Evolutionary conservation across 2,113 vertebrate species (phyloP), one percentile per base, ranked within the genome.

Genomic region (Accipiter cooperii): DNA sequence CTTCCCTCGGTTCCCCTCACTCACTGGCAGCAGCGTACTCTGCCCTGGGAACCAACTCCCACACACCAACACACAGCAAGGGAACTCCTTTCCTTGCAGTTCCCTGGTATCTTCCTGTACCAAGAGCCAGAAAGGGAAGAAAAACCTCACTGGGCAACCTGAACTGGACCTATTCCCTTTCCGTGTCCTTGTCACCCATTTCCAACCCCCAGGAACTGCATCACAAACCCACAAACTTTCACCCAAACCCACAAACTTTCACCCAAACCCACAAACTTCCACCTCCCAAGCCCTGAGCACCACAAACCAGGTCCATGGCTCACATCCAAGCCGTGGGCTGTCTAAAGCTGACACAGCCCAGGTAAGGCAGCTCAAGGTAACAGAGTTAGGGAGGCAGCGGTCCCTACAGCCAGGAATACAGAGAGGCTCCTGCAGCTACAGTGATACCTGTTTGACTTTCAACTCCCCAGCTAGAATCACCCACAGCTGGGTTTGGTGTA

Each of bases 41-140:
- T 94, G 89, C 70, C 91, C 95, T 57, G 38, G 66, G 93, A 93
- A 63, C 91, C 49, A 94, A 66, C 95, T 96, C 87, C 96, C 75
- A 91, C 84, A 61, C 74, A 93, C 61, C 68, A 76, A 61, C 46
- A 88, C 82, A 74, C 54, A 58, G 74, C 80, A 69, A 89, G 44
- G 74, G 47, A 95, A 87, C 74, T 92, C 70, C 81, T 87, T 84
- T 66, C 73, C 54, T 82, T 61, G 25, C 63, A 76, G 36, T 54
- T 94, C 49, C 49, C 49, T 21, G n/a, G 13, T 76, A 61, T 68
- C 74, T 94, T 89, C 74, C 49, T 1, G 1, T 73, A 80, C 4
- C 3, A 8, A 65, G 60, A 89, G 40, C 25, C 66, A 89, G 70
- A 93, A 79, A 82, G 16, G 21, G 46, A 91, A 69, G 19, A 77